Base-by-base conservation (phyloP, 35 echinoderm and acorn worm species). In the Strongylocentrotus purpuratus region DNA sequence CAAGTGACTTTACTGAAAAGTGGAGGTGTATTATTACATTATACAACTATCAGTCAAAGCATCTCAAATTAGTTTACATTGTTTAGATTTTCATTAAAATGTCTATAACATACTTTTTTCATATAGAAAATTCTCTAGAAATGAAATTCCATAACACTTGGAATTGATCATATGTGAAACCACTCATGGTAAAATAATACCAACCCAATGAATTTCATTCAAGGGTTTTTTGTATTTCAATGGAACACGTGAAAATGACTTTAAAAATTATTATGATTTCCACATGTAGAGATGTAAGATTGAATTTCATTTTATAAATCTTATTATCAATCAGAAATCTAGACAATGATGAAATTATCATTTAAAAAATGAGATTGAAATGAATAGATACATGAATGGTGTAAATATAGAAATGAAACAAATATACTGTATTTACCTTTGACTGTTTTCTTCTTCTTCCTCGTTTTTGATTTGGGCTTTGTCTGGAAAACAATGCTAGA, bases 381-480 rank as follows among this genome's bases (percentile, higher is more conserved):
- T 78, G 22, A 78, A 89, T 13, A 22, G 85, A 89, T 89, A 89
- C 45, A 89, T 45, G 15, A 18, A 45, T 89, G 45, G 33, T 45
- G 6, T 89, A 32, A 87, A 87, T 31, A 87, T 14, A 31, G 31
- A 85, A 85, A 85, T 85, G 20, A 86, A 86, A 86, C 25, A 86
- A 86, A 1, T 20, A 22, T 22, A 86, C 9, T 31, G 45, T 18
- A 45, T 11, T 18, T 93, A 93, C 91, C 91, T 93, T 93, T 93
- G 9, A 93, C 48, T 31, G 91, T 93, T 85, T 96, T 91, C 61
- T 94, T 96, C 87, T 97, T 97, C 90, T 97, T 97, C 94, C 96
- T 98, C 33, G 95, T 97, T 86, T 99, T 99, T 92, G 97, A 97
- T 78, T 96, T 95, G 11, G 95, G 96, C 88, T 95, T 96, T 41